phyloP scores from a whole-genome alignment of 2,888 invertebrate genomes.

The Toxonevra muliebris region DNA sequence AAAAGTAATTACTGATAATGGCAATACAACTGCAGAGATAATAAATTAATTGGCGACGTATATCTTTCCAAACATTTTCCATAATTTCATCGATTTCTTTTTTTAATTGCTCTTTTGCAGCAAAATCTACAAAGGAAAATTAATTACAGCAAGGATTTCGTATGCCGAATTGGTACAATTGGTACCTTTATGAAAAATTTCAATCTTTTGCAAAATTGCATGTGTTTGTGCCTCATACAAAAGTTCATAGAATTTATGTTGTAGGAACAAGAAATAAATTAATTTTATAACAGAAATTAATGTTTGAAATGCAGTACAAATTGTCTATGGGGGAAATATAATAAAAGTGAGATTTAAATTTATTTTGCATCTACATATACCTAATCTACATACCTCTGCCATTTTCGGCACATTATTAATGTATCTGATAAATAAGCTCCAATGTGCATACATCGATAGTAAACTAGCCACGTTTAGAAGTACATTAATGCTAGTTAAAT shows the following conservation, averaged over 20 bases:
- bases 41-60: slow-evolving; percentile 48
- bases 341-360: background rate
- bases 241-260: slow-evolving; percentile 45
- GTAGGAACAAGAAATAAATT: slow-evolving; percentile 47
- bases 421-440: slow-evolving; percentile 35
- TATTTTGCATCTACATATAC: background rate
- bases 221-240: slow-evolving; percentile 46
- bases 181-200: slow-evolving; percentile 46
- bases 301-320: slow-evolving; percentile 46
- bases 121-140: slow-evolving; percentile 42
- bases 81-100: slow-evolving; percentile 45
- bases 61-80: slow-evolving; percentile 47
- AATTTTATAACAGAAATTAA: slow-evolving; percentile 47
- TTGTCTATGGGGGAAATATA: slow-evolving; percentile 37
- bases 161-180: background rate
- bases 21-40: slow-evolving; percentile 44
- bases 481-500: too few relatives aligned
- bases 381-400: slow-evolving; percentile 46
- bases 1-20: slow-evolving; percentile 44
- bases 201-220: slow-evolving; percentile 46
- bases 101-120: slow-evolving; percentile 41
- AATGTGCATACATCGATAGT: slow-evolving; percentile 10
- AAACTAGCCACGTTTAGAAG: background rate
- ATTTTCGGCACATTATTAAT: slow-evolving; percentile 47
- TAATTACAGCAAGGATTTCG: background rate